These are phyloP conservation scores for Parasteatoda lunata DNA, from an alignment of 2,888 invertebrate genomes.

Conservation along the genomic window DNA sequence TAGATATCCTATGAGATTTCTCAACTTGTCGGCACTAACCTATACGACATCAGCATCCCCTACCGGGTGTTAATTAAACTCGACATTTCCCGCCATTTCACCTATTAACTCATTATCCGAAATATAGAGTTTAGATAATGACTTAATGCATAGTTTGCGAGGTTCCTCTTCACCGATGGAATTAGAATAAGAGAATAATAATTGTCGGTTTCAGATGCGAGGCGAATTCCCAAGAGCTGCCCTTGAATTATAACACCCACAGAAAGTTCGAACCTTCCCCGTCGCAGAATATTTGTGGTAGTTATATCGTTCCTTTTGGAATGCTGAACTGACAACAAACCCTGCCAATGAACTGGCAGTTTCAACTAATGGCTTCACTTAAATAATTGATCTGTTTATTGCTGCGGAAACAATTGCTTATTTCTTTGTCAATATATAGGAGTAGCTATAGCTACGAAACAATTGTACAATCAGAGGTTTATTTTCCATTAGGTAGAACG, in stretches of 20 bases:
- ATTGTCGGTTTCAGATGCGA: neutral
- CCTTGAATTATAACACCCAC: neutral
- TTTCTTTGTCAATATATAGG: too few species aligned
- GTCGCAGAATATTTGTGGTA: neutral
- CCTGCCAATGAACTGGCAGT: neutral
- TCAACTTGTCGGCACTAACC: neutral
- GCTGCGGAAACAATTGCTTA: too few species aligned
- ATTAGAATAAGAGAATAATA: slow-evolving; percentile 4
- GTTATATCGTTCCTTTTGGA: slow-evolving; percentile 1
- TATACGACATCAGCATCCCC: neutral
- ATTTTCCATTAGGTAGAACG: too few species aligned
- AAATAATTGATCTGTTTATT: neutral
- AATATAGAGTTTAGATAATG: slow-evolving; percentile 51
- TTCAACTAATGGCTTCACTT: neutral
- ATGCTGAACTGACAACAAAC: neutral
- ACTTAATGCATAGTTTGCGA: slow-evolving; percentile 28
- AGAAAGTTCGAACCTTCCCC: neutral
- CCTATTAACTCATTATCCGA: slow-evolving; percentile 50
- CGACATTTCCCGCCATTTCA: slow-evolving; percentile 35
- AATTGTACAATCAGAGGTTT: too few species aligned
- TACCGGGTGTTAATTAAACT: slow-evolving; percentile 22
- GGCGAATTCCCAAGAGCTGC: neutral
- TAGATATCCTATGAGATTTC: neutral
- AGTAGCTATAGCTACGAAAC: too few species aligned
- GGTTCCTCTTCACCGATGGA: neutral